Percentiles rank a stretch among this genome's conserved stretches.
phyloP scores from a whole-genome alignment of 2,797 vertebrate genomes.

The Phoebastria nigripes region DNA sequence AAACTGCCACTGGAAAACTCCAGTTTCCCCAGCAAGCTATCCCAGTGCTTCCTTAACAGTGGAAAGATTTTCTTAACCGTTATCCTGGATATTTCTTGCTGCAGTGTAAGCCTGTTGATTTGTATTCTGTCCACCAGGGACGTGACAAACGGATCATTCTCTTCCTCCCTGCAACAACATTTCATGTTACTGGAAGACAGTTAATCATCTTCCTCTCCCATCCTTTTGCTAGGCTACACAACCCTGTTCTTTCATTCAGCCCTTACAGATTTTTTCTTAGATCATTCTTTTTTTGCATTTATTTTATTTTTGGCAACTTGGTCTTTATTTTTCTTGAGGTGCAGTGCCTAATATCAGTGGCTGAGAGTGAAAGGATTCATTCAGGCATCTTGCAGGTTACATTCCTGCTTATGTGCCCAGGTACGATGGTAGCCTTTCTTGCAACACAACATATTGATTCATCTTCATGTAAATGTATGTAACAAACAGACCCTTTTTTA shows the following conservation, averaged over 20 bases:
- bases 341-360: background rate
- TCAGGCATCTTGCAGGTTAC: background rate
- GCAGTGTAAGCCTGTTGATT: background rate
- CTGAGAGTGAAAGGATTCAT: background rate
- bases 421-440: background rate
- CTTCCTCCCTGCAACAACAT: background rate
- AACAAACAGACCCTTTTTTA: background rate
- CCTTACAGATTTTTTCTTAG: background rate
- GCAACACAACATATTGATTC: background rate
- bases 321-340: background rate
- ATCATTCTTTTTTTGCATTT: background rate
- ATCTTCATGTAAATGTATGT: background rate
- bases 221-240: background rate
- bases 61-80: background rate
- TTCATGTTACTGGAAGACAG: background rate
- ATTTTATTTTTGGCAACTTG: background rate
- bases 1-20: background rate
- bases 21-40: background rate
- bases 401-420: background rate
- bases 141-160: background rate
- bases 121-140: background rate
- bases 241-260: background rate
- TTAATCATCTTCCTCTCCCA: background rate
- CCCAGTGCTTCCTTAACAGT: background rate
- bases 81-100: background rate